Evolutionary conservation across 2,797 vertebrate species (phyloP).

Genomic region (Acrocephalus scirpaceus): DNA sequence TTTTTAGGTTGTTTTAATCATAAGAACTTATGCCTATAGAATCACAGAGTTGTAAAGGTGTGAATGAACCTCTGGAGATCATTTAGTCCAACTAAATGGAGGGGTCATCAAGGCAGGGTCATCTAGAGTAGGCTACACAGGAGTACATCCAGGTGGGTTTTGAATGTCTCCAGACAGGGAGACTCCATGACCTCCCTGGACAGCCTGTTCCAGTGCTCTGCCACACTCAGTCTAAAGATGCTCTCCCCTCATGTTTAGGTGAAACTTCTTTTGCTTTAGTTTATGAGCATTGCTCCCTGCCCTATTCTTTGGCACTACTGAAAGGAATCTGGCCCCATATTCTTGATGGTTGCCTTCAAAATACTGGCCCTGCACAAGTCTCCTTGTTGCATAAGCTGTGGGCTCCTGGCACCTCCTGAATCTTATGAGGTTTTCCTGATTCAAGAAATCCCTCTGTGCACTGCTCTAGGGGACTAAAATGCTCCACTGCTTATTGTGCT

Average conservation of each 20-base stretch:
- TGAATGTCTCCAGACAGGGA: neutral
- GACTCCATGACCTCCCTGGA: too few species aligned
- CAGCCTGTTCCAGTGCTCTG: neutral
- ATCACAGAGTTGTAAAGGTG: neutral
- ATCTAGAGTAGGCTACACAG: too few species aligned
- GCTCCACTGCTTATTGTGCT: accelerated
- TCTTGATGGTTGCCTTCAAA: neutral
- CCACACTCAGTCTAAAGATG: neutral
- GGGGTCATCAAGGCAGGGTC: too few species aligned
- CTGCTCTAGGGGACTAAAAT: accelerated
- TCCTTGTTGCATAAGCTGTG: accelerated
- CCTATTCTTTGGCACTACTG: neutral
- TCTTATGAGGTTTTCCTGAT: neutral
- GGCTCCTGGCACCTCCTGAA: neutral
- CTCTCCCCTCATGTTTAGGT: neutral
- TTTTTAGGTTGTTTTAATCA: neutral
- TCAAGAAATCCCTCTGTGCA: neutral
- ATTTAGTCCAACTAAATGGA: too few species aligned
- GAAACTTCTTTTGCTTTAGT: neutral
- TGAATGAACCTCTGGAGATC: neutral
- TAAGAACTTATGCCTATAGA: accelerated
- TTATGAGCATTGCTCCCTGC: neutral
- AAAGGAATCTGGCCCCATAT: neutral
- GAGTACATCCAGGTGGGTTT: neutral
- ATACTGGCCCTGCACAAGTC: too few species aligned